A percentile compares a stretch with the other conserved stretches of the same genome.
Conservation (phyloP, 2,113 vertebrate genomes). For the Mugil cephalus region DNA sequence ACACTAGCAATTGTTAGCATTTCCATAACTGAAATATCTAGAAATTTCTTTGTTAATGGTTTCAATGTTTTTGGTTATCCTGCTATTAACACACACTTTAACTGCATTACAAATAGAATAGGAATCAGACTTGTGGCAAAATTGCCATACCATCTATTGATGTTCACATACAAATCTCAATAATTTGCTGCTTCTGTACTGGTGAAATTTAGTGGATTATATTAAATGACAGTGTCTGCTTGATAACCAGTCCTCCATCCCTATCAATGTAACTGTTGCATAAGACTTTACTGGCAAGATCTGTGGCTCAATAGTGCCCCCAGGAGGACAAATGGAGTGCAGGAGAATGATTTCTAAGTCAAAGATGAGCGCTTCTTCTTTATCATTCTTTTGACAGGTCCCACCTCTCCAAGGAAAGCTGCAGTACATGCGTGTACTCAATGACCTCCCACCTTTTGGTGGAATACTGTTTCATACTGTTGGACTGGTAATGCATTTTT, state of each 20-base stretch:
- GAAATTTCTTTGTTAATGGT: neutral
- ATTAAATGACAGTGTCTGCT: constrained; percentile 28
- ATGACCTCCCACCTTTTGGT: constrained; percentile 96
- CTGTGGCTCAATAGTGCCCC: constrained; percentile 72
- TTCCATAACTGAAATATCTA: neutral
- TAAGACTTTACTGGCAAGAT: constrained; percentile 44
- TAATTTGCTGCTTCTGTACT: neutral
- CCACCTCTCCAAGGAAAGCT: constrained; percentile 96
- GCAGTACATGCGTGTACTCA: constrained; percentile 96
- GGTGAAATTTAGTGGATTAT: constrained; percentile 20
- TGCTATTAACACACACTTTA: neutral
- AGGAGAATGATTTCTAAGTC: neutral
- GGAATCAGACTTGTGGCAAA: neutral
- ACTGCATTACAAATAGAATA: neutral
- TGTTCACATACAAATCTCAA: constrained; percentile 22
- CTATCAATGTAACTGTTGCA: constrained; percentile 53
- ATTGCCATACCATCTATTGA: constrained; percentile 17
- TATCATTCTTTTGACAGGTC: constrained; percentile 83
- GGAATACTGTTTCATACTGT: constrained; percentile 97
- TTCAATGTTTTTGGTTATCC: neutral
- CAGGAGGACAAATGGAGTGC: constrained; percentile 45
- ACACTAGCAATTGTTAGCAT: neutral
- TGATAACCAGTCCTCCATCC: constrained; percentile 30
- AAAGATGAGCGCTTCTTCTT: constrained; percentile 35
- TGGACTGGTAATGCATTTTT: constrained; percentile 89